Evolutionary conservation across 2,113 vertebrate genomes (phyloP).

Genomic region (Podarcis raffonei): DNA sequence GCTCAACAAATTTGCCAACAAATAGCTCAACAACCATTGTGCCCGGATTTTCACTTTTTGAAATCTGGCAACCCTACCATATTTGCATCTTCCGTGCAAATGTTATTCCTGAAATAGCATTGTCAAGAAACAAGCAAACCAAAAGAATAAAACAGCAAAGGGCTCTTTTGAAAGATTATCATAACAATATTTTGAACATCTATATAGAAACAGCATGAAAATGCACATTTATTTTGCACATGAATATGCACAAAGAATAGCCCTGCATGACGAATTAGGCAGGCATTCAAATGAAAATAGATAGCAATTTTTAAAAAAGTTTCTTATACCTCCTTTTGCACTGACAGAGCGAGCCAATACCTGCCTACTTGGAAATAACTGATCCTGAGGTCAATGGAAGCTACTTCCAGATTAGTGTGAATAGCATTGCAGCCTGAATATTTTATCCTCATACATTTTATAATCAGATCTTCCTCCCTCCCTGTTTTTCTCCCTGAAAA

Average conservation of each 20-base stretch:
- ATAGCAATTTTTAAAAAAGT: background rate
- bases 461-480: background rate
- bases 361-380: background rate
- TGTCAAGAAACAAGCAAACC: no score
- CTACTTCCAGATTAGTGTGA: background rate
- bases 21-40: no score
- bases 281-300: background rate
- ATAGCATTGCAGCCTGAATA: background rate
- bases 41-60: no score
- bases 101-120: no score
- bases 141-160: no score
- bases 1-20: no score
- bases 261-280: background rate
- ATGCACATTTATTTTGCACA: background rate
- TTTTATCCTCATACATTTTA: background rate
- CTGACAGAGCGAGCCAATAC: background rate
- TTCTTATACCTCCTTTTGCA: background rate
- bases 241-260: background rate
- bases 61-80: no score
- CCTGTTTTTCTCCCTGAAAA: slow-evolving; percentile 3
- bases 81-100: background rate
- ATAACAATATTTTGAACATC: background rate
- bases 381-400: background rate
- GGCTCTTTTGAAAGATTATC: background rate
- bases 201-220: no score